Base-by-base conservation (phyloP, 2,113 vertebrate genomes). In the Microtus montanus region DNA sequence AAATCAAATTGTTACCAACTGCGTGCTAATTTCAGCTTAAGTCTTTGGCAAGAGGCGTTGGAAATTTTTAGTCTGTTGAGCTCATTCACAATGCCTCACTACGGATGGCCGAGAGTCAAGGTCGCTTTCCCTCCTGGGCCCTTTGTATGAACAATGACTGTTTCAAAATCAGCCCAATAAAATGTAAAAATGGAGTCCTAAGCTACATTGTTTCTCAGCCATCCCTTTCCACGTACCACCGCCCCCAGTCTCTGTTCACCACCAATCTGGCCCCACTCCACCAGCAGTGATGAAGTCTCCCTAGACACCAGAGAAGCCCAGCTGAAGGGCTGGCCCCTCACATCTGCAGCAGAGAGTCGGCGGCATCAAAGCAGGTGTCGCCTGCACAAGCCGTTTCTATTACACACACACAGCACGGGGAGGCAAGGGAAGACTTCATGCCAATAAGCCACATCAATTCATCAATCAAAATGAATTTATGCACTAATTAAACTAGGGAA, bases 1-100 rank as follows among this genome's bases (percentile, higher is more conserved):
- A 88, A 98, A 97, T 87, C 66, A 98, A 96, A 98, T 97, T 97
- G 90, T 95, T 98, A 97, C 97, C 97, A 98, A 98, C 98, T 98
- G 97, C 93, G 91, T 88, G 90, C 95, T 97, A 95, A 95, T 96
- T 98, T 97, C 92, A 61, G 94, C 87, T 97, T 98, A 95, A 85
- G 95, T 95, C 96, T 96, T 97, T 98, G 70, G 97, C 97, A 97
- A 94, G 96, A 96, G 91, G 90, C 89, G 0, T 47, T 84, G 91
- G 96, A 91, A 96, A 95, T 90, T 96, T 97, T 97, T 89, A 95
- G 7, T 79, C 49, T 28, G 28, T 93, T 92, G 96, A 82, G 82
- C 84, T 97, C 11, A 2, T 85, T 89, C 97, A 96, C 89, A 95
- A 78, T 91, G 96, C 87, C 91, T 97, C 96, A 87, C 92, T 95